These are phyloP conservation scores for Meandrusa payeni DNA, from an alignment of 2,888 invertebrate species.

Conservation along the genomic window DNA sequence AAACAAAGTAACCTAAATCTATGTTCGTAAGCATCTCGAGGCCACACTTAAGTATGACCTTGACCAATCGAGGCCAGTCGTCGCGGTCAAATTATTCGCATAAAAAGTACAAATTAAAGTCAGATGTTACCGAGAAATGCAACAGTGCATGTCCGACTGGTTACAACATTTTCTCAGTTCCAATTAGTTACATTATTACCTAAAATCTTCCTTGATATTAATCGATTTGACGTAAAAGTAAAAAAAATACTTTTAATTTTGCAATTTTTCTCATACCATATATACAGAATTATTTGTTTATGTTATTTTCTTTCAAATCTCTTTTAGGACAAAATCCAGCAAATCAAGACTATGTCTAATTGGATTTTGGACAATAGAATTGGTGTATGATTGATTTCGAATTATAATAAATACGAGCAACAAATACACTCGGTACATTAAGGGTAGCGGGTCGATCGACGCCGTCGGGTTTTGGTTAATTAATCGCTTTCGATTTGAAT, in stretches of 20 bases:
- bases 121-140: slow-evolving; percentile 36
- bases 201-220: no score
- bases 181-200: background rate
- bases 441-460: slow-evolving; percentile 46
- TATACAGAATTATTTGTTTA: no score
- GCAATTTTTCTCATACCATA: no score
- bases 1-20: slow-evolving; percentile 43
- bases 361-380: no score
- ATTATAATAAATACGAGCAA: no score
- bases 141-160: slow-evolving; percentile 32
- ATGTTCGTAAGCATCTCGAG: slow-evolving; percentile 52
- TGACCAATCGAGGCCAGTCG: slow-evolving; percentile 59
- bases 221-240: no score
- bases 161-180: slow-evolving; percentile 19
- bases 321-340: no score
- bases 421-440: no score
- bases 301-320: no score
- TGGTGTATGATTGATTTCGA: no score
- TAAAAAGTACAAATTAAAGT: slow-evolving; percentile 37
- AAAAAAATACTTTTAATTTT: no score
- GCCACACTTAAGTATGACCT: slow-evolving; percentile 48
- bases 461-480: slow-evolving; percentile 57
- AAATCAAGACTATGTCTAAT: no score
- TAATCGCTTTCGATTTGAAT: slow-evolving; percentile 69
- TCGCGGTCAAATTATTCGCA: slow-evolving; percentile 50